Evolutionary conservation across 2,113 vertebrate species (phyloP).

Genomic region (Spheniscus mendiculus): DNA sequence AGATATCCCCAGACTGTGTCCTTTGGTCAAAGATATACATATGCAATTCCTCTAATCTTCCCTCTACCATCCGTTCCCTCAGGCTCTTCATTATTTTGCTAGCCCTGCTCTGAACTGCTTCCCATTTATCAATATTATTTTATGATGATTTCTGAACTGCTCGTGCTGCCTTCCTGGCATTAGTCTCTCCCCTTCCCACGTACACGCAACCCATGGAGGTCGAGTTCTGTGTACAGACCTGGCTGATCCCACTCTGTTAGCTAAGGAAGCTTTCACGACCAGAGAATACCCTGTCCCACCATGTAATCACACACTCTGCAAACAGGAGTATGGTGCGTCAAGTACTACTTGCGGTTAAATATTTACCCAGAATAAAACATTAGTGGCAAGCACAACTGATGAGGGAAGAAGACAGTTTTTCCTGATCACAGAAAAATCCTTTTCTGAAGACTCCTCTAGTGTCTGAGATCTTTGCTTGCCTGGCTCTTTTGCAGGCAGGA

Average conservation of each 20-base stretch:
- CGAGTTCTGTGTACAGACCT: not conserved
- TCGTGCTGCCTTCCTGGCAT: not conserved
- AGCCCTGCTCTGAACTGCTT: not conserved
- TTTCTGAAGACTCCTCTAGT: not conserved
- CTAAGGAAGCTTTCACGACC: not conserved
- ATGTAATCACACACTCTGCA: not conserved
- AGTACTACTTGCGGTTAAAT: not conserved
- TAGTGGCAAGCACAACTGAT: not conserved
- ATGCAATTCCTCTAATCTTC: slow-evolving; percentile 3
- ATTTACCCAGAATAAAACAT: not conserved
- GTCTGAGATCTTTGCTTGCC: not conserved
- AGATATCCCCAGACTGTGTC: not conserved
- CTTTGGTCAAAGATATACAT: not conserved
- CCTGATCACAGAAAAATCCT: not conserved
- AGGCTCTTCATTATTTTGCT: not conserved
- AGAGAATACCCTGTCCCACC: not conserved
- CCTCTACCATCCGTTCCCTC: not conserved
- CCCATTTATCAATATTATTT: not conserved
- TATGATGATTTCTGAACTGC: not conserved
- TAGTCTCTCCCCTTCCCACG: not conserved
- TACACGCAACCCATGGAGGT: not conserved
- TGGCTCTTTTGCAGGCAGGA: not conserved
- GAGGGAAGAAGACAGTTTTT: not conserved
- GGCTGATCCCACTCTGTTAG: not conserved
- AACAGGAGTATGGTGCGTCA: not conserved